phyloP scores from a whole-genome alignment of 2,888 invertebrate species.

The Atethmia centrago region DNA sequence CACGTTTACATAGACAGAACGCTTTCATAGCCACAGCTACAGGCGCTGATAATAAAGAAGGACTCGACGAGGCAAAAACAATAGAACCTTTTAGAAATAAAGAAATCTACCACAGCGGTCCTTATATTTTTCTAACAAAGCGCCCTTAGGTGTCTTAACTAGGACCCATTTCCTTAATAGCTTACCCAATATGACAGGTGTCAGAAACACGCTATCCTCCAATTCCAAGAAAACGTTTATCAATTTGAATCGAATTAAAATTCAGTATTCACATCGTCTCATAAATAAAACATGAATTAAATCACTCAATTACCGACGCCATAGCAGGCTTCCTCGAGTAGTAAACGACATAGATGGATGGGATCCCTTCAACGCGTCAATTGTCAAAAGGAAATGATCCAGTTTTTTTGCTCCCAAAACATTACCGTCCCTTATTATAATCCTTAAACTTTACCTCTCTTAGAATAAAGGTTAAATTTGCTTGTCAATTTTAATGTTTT shows the following conservation, averaged over 20 bases:
- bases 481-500: slow-evolving; percentile 53
- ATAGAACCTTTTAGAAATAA: slow-evolving; percentile 19
- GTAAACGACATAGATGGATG: slow-evolving; percentile 75
- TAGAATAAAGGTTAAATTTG: slow-evolving; percentile 51
- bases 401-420: slow-evolving; percentile 70
- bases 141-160: slow-evolving; percentile 5
- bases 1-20: not conserved
- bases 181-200: slow-evolving; percentile 52
- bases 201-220: slow-evolving; percentile 53
- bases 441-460: slow-evolving; percentile 48
- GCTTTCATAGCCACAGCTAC: not conserved
- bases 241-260: slow-evolving; percentile 61
- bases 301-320: slow-evolving; percentile 67
- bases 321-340: slow-evolving; percentile 49
- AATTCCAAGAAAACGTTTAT: slow-evolving; percentile 52
- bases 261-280: slow-evolving; percentile 58
- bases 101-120: slow-evolving; percentile 3
- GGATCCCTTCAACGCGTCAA: slow-evolving; percentile 75
- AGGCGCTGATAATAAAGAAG: not conserved
- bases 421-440: slow-evolving; percentile 23
- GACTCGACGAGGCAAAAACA: slow-evolving; percentile 16
- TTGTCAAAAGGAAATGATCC: slow-evolving; percentile 81
- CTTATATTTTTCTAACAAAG: slow-evolving; percentile 38
- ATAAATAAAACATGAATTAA: slow-evolving; percentile 68
- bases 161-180: slow-evolving; percentile 38